Conservation (phyloP, 2,797 vertebrate species). For the Neostethus bicornis region DNA sequence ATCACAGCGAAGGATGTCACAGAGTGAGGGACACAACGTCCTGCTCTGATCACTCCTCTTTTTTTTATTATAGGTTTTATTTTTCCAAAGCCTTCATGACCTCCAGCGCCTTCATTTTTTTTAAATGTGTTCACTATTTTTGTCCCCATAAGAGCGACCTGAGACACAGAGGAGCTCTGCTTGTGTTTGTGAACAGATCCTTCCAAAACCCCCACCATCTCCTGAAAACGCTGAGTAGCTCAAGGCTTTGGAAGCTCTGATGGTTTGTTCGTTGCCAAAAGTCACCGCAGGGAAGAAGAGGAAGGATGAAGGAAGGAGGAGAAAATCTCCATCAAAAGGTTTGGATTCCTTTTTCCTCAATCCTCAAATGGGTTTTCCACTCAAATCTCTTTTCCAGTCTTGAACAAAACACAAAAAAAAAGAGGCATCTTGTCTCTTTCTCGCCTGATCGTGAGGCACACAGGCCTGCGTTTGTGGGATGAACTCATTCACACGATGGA, state of each 20-base stretch:
- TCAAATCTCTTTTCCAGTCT: slow-evolving; percentile 71
- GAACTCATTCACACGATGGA: slow-evolving; percentile 66
- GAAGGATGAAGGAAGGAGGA: slow-evolving; percentile 38
- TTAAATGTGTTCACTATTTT: slow-evolving; percentile 5
- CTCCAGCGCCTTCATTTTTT: slow-evolving; percentile 64
- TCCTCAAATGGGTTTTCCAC: slow-evolving; percentile 66
- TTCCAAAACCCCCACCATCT: slow-evolving; percentile 37
- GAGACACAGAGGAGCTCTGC: slow-evolving; percentile 25
- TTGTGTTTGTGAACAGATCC: slow-evolving; percentile 48
- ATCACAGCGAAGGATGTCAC: slow-evolving; percentile 35
- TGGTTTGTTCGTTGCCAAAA: slow-evolving; percentile 76
- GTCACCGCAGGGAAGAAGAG: slow-evolving; percentile 65
- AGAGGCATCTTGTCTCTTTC: slow-evolving; percentile 42
- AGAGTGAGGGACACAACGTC: slow-evolving; percentile 43
- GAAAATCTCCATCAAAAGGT: slow-evolving; percentile 72
- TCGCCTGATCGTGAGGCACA: slow-evolving; percentile 74
- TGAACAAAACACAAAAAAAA: slow-evolving; percentile 71
- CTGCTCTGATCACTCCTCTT: slow-evolving; percentile 33
- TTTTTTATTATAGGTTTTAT: slow-evolving; percentile 34
- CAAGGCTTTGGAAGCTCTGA: slow-evolving; percentile 71
- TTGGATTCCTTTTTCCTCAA: slow-evolving; percentile 65
- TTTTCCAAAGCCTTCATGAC: slow-evolving; percentile 66
- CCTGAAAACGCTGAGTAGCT: slow-evolving; percentile 72
- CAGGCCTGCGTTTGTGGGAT: slow-evolving; percentile 79
- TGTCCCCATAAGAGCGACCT: slow-evolving; percentile 20